Percentiles rank a stretch among this genome's conserved stretches.
These are phyloP conservation scores for Diadophis punctatus DNA, from an alignment of 2,113 vertebrate species.

Conservation along the genomic window DNA sequence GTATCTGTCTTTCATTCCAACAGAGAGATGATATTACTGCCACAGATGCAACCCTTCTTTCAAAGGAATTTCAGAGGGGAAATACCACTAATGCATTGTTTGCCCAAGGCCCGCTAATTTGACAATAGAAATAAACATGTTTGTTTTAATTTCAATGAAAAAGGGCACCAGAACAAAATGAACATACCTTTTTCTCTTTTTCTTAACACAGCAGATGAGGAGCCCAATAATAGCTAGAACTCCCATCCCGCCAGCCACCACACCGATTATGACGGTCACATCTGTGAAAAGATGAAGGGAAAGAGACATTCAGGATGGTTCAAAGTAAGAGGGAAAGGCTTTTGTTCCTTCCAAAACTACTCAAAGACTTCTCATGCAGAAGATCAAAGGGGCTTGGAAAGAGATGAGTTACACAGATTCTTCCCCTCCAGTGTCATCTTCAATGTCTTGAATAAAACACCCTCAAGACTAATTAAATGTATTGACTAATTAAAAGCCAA, in stretches of 20 bases:
- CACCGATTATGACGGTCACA: slow-evolving; percentile 60
- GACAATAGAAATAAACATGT: background rate
- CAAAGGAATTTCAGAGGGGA: background rate
- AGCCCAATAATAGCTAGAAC: slow-evolving; percentile 68
- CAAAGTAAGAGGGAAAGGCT: background rate
- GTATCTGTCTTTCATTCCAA: background rate
- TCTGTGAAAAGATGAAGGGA: slow-evolving; percentile 67
- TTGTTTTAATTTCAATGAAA: background rate
- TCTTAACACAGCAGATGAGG: slow-evolving; percentile 68
- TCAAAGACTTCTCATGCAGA: background rate
- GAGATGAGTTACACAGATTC: background rate
- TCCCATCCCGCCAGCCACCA: slow-evolving; percentile 62
- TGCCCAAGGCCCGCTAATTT: too few relatives aligned
- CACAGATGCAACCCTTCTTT: background rate
- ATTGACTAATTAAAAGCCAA: background rate
- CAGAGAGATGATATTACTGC: background rate
- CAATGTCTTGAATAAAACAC: background rate
- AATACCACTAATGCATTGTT: background rate
- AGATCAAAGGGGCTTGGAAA: background rate
- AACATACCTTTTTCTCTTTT: slow-evolving; percentile 72
- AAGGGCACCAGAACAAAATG: background rate
- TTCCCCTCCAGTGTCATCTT: background rate
- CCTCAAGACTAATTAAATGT: background rate
- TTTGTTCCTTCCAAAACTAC: background rate
- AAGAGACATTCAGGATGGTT: background rate